These are phyloP conservation scores for Platysteira castanea DNA, from an alignment of 2,113 vertebrate genomes.

Conservation along the genomic window DNA sequence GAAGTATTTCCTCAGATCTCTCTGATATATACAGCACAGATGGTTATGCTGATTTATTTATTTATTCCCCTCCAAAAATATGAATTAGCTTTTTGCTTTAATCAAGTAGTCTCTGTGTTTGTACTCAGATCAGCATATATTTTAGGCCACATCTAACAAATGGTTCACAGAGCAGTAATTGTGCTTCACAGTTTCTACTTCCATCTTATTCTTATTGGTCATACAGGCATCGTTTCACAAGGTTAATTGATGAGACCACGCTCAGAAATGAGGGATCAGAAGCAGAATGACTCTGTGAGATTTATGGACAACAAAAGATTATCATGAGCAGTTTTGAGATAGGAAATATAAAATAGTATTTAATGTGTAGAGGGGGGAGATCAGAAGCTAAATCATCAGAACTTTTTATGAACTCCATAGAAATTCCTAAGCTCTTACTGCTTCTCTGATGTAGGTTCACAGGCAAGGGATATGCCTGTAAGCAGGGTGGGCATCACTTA, in stretches of 20 bases:
- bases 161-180: not conserved
- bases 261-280: not conserved
- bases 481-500: not conserved
- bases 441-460: not conserved
- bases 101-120: not conserved
- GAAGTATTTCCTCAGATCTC: not conserved
- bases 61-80: slow-evolving; percentile 12
- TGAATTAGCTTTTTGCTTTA: not conserved
- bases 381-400: not conserved
- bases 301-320: not conserved
- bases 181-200: not conserved
- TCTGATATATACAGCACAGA: not conserved
- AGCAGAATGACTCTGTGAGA: not conserved
- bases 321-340: not conserved
- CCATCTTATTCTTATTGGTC: not conserved
- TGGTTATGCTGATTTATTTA: not conserved
- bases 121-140: not conserved
- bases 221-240: not conserved
- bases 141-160: slow-evolving; percentile 11
- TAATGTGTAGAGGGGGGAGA: not conserved
- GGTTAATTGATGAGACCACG: not conserved
- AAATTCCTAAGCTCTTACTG: not conserved
- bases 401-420: not conserved
- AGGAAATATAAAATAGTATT: not conserved
- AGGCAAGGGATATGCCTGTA: not conserved